These are phyloP conservation scores for Matsumurasca onukii DNA, from an alignment of 1,140 invertebrate species.

Conservation along the genomic window DNA sequence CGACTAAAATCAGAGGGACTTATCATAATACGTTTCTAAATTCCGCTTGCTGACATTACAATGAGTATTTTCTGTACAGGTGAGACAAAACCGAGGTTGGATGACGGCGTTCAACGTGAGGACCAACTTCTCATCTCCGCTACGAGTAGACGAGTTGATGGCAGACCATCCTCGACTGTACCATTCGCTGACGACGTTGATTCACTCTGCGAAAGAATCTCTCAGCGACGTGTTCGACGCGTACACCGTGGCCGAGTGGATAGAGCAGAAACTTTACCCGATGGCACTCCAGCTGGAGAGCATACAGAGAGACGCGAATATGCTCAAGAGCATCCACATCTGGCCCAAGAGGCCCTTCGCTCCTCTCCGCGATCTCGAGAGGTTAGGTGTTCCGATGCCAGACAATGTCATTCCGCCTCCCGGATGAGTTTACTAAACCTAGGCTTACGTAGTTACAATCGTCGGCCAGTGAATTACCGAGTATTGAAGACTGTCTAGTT, in stretches of 20 bases:
- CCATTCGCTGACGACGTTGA: conserved; percentile 59
- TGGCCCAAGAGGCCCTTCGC: conserved; percentile 60
- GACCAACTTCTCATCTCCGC: conserved; percentile 72
- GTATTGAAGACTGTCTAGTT: too few relatives aligned
- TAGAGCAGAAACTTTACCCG: conserved; percentile 65
- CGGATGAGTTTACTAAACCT: conserved; percentile 21
- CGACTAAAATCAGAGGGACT: too few relatives aligned
- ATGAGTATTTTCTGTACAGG: too few relatives aligned
- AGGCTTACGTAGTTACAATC: too few relatives aligned
- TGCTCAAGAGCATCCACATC: conserved; percentile 51
- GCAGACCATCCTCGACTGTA: conserved; percentile 62
- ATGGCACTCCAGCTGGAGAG: conserved; percentile 55
- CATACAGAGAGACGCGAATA: conserved; percentile 55
- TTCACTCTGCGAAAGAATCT: conserved; percentile 61
- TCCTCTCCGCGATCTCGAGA: conserved; percentile 40
- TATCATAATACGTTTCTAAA: too few relatives aligned
- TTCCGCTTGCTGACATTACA: too few relatives aligned
- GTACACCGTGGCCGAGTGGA: conserved; percentile 72
- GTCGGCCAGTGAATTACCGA: too few relatives aligned
- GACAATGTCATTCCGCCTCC: conserved; percentile 29
- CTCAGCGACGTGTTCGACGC: conserved; percentile 70
- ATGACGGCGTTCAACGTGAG: conserved; percentile 76
- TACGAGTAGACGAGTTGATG: conserved; percentile 68
- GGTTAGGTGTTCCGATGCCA: conserved; percentile 37
- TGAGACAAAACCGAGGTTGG: conserved; percentile 58